Evolutionary conservation across 2,797 vertebrate genomes (phyloP).

Genomic region (Danio aesculapii): DNA sequence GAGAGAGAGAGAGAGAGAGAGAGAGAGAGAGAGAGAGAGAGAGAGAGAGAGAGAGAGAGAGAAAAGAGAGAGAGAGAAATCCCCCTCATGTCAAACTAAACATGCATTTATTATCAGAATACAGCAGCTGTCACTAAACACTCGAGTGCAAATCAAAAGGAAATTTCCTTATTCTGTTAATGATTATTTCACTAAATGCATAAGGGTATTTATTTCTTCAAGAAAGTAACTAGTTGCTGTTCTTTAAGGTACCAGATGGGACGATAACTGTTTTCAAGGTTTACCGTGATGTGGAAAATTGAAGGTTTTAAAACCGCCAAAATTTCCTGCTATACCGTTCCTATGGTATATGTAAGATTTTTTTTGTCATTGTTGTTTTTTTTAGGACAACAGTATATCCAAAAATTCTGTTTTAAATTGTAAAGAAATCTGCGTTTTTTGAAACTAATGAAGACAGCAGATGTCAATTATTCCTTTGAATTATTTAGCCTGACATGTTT

Average conservation of each 20-base stretch:
- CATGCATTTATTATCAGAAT: slow-evolving; percentile 7
- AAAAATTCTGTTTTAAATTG: too few relatives aligned
- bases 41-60: neutral
- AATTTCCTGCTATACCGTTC: too few relatives aligned
- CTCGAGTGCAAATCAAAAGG: neutral
- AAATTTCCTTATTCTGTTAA: neutral
- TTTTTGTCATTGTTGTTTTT: too few relatives aligned
- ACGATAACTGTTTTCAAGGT: too few relatives aligned
- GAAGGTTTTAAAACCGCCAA: too few relatives aligned
- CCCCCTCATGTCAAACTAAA: slow-evolving; percentile 10
- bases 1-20: neutral
- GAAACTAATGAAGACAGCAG: too few relatives aligned
- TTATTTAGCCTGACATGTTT: too few relatives aligned
- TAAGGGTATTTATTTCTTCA: neutral
- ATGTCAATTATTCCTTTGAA: too few relatives aligned
- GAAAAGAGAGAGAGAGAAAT: neutral
- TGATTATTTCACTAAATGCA: neutral
- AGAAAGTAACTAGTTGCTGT: neutral
- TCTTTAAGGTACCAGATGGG: neutral
- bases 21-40: neutral
- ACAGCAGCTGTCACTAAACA: neutral
- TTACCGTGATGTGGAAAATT: too few relatives aligned
- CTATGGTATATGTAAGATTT: too few relatives aligned
- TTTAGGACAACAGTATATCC: too few relatives aligned
- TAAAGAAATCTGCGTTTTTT: too few relatives aligned